Base-by-base conservation (phyloP, 2,888 invertebrate genomes). In the Neuroscelio doddi region DNA sequence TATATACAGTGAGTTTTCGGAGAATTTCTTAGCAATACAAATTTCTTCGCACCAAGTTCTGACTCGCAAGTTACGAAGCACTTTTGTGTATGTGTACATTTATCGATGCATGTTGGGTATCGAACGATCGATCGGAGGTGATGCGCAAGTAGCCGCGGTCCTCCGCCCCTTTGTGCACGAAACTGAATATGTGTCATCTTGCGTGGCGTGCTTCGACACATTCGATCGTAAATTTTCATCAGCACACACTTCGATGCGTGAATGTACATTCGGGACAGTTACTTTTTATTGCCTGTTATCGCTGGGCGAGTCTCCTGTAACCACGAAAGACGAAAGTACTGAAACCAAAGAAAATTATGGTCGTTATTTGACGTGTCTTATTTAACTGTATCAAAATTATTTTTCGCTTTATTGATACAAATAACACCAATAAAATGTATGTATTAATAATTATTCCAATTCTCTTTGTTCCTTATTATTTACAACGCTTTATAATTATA, bases 91-190 rank as follows among this genome's bases (percentile, higher is more conserved):
- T 30, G 32, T 14, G 12, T 44, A 10, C 17, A 26, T 32, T 29
- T 10, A 5, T 27, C 12, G 36, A 58, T 10, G 9, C 39, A 39
- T 42, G 29, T 14, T 7, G 26, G 26, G 24, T 42, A 7, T 10
- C 16, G 16, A 52, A 3, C 41, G 51, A 59, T 64, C 58, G 51
- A 63, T 63, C 38, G 27, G 34, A 51, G 50, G 41, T 58, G 64
- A 64, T 59, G 53, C 55, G 32, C 53, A 58, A 47, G 50, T 64
- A 58, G 46, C 57, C 53, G 30, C 38, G 58, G 64, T 58, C 57
- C 52, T 57, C 34, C 32, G 46, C 30, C 24, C 36, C 36, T 34
- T 41, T 26, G 14, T 39, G 38, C 47, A 50, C 30, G 42, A 47
- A 24, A 26, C 38, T 32, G 30, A 45, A 49, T 64, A 53, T 51